Evolutionary conservation across 2,113 vertebrate species (phyloP).

Genomic region (Cercopithecus mona): DNA sequence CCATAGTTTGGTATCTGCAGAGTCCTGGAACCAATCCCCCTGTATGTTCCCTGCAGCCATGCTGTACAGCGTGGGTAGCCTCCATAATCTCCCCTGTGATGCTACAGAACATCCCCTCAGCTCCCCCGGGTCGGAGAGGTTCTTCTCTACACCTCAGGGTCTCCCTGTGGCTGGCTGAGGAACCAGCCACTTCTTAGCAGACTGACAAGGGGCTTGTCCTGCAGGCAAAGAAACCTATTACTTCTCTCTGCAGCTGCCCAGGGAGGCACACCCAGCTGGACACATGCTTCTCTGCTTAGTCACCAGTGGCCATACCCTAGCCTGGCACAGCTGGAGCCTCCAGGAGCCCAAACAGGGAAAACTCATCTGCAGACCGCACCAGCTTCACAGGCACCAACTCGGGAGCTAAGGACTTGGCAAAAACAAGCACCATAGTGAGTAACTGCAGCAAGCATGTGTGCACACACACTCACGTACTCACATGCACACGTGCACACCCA

Average conservation of each 20-base stretch:
- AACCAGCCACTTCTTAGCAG: neutral
- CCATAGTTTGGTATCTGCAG: neutral
- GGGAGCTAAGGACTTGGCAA: neutral
- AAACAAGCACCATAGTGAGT: neutral
- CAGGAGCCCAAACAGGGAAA: neutral
- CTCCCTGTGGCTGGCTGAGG: neutral
- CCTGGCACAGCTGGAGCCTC: neutral
- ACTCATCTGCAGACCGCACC: neutral
- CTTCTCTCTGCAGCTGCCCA: neutral
- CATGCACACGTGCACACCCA: neutral
- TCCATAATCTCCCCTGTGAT: neutral
- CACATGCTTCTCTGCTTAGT: neutral
- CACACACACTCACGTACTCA: accelerated
- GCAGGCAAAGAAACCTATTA: neutral
- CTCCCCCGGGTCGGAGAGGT: neutral
- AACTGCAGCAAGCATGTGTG: neutral
- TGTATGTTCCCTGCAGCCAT: neutral
- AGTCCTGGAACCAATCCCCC: neutral
- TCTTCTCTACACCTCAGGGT: accelerated
- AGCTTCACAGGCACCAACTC: neutral
- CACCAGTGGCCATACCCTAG: neutral
- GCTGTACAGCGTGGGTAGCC: conserved; percentile 50
- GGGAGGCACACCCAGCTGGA: neutral
- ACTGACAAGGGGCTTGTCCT: neutral
- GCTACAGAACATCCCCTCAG: conserved; percentile 50